Base-by-base conservation (phyloP, 2,888 invertebrate species). In the Athrips mouffetella region DNA sequence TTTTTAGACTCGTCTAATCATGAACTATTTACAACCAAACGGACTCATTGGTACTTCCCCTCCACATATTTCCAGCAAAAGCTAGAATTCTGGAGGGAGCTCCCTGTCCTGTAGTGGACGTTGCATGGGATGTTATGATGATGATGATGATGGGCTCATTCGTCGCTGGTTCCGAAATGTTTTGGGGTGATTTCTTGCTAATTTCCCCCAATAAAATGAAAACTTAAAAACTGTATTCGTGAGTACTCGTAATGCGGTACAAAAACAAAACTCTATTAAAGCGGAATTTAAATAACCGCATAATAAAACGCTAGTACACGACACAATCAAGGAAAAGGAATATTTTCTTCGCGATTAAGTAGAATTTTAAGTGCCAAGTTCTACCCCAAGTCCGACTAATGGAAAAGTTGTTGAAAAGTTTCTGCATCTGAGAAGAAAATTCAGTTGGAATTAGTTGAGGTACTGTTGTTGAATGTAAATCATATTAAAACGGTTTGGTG, bases 361-460 rank as follows among this genome's bases (percentile, higher is more conserved):
- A 62, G 59, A 75, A 71, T 73, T 76, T 76, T 70, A 77, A 78
- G 80, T 76, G 65, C 58, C 56, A 80, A 81, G 79, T 80, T 77
- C 60, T 58, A 57, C 57, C 63, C 58, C 60, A 68, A 67, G 76
- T 70, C 61, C 67, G 76, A 37, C 37, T 37, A 77, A 80, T 80
- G 78, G 78, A 70, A 77, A 80, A 80, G 80, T 80, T 77, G 51
- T 53, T 54, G 47, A 59, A 63, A 67, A 69, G 63, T 65, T 51
- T 72, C 67, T 65, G 62, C 66, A 62, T 64, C 62, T 67, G 63
- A 62, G 62, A 63, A 68, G 62, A 62, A 69, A 76, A 68, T 65
- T 65, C 65, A 59, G 60, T 64, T 64, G 58, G 63, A 74, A 63
- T 73, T 70, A 59, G 53, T 58, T 52, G 60, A 57, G 59, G 57